A percentile compares a stretch with the other conserved stretches of the same genome.
phyloP scores from a whole-genome alignment of 1,140 invertebrate genomes.

The Papilio polyxenes region DNA sequence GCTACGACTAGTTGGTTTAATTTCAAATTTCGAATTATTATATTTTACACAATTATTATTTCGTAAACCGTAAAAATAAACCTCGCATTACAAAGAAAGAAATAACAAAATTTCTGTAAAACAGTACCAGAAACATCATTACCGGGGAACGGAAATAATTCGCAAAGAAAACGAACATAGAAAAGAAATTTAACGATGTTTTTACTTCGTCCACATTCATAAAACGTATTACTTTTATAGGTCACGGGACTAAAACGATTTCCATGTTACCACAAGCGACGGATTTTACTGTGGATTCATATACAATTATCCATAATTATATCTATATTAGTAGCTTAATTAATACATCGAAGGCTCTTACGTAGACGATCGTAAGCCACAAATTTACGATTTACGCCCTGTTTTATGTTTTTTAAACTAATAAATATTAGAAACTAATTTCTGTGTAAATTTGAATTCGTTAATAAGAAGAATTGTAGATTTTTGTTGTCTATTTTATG shows the following conservation, averaged over 20 bases:
- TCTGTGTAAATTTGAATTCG: too few relatives aligned
- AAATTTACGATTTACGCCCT: too few relatives aligned
- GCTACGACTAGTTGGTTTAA: background rate
- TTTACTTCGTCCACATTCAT: slow-evolving; percentile 19
- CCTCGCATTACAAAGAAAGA: background rate
- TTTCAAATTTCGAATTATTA: background rate
- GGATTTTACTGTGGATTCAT: background rate
- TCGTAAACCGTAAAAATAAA: background rate
- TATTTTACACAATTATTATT: background rate
- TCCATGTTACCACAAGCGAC: background rate
- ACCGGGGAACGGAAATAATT: background rate
- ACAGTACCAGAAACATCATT: slow-evolving; percentile 2
- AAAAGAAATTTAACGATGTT: slow-evolving; percentile 11
- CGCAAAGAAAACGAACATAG: slow-evolving; percentile 8
- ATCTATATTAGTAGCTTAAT: background rate
- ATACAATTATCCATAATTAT: background rate
- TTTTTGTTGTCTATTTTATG: too few relatives aligned
- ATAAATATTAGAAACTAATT: too few relatives aligned
- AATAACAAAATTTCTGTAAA: background rate
- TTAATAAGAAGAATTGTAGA: too few relatives aligned
- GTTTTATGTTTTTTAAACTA: too few relatives aligned
- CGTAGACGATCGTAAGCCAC: too few relatives aligned
- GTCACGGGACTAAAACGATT: background rate
- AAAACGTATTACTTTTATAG: slow-evolving; percentile 8
- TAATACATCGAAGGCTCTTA: background rate